phyloP scores from a whole-genome alignment of 1,140 invertebrate species.

The Sarcophaga peregrina region DNA sequence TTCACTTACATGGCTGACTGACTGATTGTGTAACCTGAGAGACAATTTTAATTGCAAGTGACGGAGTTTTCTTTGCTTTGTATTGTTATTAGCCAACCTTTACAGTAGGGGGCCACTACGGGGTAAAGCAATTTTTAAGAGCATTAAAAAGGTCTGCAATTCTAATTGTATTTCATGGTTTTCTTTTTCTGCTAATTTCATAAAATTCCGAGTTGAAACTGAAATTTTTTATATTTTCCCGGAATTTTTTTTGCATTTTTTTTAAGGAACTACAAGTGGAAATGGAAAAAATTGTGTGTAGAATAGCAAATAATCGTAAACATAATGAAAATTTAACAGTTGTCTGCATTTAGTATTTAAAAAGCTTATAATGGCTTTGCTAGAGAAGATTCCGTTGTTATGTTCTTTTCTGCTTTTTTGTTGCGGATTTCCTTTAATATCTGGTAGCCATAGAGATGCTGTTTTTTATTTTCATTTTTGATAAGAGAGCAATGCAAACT shows the following conservation, averaged over 20 bases:
- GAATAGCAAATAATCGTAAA: not conserved
- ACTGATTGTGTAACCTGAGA: too few relatives aligned
- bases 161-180: not conserved
- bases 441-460: too few relatives aligned
- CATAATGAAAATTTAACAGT: slow-evolving; percentile 16
- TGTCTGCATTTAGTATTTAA: not conserved
- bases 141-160: not conserved
- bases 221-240: too few relatives aligned
- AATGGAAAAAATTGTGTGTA: not conserved
- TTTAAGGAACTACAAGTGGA: not conserved
- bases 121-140: not conserved
- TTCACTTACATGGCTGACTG: not conserved
- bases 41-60: too few relatives aligned
- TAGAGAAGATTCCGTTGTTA: not conserved
- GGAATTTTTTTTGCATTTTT: too few relatives aligned
- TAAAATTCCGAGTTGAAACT: not conserved
- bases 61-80: too few relatives aligned
- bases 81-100: too few relatives aligned
- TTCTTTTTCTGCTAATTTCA: not conserved
- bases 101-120: not conserved
- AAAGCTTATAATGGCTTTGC: not conserved
- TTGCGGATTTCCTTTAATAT: too few relatives aligned
- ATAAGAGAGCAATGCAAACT: too few relatives aligned
- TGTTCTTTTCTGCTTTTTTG: too few relatives aligned
- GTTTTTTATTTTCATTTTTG: too few relatives aligned